These are phyloP conservation scores for Drosophila setifemur DNA, from an alignment of 1,140 invertebrate genomes.

Conservation along the genomic window DNA sequence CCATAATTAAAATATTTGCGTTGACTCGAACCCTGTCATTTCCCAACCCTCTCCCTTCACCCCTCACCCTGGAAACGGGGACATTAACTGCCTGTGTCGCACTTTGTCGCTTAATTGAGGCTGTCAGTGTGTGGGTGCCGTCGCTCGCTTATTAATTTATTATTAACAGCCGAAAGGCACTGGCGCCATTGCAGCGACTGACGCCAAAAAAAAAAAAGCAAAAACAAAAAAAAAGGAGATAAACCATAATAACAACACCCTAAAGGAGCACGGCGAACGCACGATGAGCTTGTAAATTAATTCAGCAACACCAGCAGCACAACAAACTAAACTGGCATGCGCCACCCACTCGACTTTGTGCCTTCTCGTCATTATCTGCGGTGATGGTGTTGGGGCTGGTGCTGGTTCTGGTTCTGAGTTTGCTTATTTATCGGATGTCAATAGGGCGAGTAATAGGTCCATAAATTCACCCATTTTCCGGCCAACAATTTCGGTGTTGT, in stretches of 20 bases:
- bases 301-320: neutral
- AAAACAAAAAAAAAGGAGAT: neutral
- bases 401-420: too few species aligned
- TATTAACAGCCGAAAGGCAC: slow-evolving; percentile 38
- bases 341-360: slow-evolving; percentile 5
- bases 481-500: neutral
- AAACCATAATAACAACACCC: slow-evolving; percentile 24
- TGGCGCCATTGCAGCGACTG: slow-evolving; percentile 40
- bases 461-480: slow-evolving; percentile 26
- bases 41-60: neutral
- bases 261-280: neutral
- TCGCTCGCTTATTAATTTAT: slow-evolving; percentile 55
- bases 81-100: slow-evolving; percentile 34
- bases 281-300: slow-evolving; percentile 30
- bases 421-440: slow-evolving; percentile 10
- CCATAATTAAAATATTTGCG: slow-evolving; percentile 51
- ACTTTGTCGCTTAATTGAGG: slow-evolving; percentile 44
- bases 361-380: slow-evolving; percentile 12
- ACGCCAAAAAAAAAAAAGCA: slow-evolving; percentile 8
- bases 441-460: slow-evolving; percentile 12
- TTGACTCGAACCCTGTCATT: slow-evolving; percentile 6
- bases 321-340: slow-evolving; percentile 5
- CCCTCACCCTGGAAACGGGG: neutral
- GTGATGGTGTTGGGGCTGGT: too few species aligned
- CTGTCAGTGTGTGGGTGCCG: slow-evolving; percentile 16